These are phyloP conservation scores for Dicroscelio sp. DNA, from an alignment of 2,888 invertebrate species.

Conservation along the genomic window DNA sequence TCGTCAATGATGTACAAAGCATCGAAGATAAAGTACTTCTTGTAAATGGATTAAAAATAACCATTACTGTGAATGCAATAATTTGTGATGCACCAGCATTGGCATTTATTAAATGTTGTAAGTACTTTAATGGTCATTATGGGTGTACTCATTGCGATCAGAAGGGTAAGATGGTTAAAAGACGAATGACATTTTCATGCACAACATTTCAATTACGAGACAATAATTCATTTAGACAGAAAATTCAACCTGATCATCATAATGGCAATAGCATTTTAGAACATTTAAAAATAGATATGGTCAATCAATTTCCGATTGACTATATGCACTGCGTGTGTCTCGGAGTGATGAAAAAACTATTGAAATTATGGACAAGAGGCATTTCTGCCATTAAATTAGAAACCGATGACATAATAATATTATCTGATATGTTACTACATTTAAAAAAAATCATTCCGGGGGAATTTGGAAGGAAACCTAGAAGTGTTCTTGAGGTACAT, in stretches of 20 bases:
- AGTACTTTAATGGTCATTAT: conserved; percentile 51
- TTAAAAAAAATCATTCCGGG: conserved; percentile 20
- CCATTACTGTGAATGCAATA: background rate
- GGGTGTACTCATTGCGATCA: conserved; percentile 17
- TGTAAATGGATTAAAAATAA: background rate
- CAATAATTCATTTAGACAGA: conserved; percentile 14
- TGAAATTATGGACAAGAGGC: conserved; percentile 26
- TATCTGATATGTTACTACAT: conserved; percentile 17
- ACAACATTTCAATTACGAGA: background rate
- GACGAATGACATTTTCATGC: conserved; percentile 38
- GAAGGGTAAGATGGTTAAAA: background rate
- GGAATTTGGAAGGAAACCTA: conserved; percentile 49
- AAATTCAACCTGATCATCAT: conserved; percentile 38
- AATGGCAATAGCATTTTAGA: conserved; percentile 10
- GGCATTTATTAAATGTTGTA: conserved; percentile 14
- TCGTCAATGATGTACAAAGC: conserved; percentile 29
- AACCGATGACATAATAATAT: background rate
- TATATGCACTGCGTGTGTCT: conserved; percentile 55
- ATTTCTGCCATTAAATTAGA: background rate
- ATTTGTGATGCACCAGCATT: conserved; percentile 44
- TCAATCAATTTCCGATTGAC: conserved; percentile 42
- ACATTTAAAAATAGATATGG: conserved; percentile 51
- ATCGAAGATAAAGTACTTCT: background rate
- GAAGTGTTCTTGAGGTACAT: conserved; percentile 39
- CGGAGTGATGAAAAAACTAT: conserved; percentile 28